Base-by-base conservation (phyloP, 2,797 vertebrate genomes). In the Selene dorsalis region DNA sequence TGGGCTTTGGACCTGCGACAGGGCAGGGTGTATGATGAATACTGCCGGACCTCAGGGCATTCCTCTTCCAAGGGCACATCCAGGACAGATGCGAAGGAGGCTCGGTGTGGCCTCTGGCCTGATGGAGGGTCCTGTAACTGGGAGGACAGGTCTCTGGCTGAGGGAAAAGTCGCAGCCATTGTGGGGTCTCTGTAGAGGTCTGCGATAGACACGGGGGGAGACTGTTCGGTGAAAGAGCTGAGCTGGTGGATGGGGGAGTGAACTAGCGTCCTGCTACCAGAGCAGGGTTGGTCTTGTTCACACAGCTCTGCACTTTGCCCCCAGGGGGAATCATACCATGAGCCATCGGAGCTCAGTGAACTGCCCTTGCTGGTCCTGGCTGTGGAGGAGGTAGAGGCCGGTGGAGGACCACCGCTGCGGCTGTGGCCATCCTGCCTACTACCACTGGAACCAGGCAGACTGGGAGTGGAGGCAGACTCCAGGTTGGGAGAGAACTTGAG, bases 241-340 rank as follows among this genome's bases (percentile, higher is more conserved):
- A 93, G 94, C 66, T 94, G 90, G 52, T 91, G 93, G 57, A 93
- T 86, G 17, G 93, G 90, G 63, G 95, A 92, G 81, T 94, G 94
- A 0, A 88, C 91, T n/a, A 84, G 89, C 1, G 91, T 93, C 75
- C 94, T 91, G 41, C 92, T 91, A 7, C 90, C 90, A 28, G 93
- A 85, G 79, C 94, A 94, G 0, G 93, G 84, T 24, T 94, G 94
- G 58, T 97, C 96, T 57, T 94, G 78, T 59, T 97, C 97, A 28
- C 93, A 94, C 28, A 94, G 90, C 75, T 97, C 96, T 10, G 94
- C 85, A 52, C 83, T 72, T 3, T 94, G 95, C 63, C 97, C 97
- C 96, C 96, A 98, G 0, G 96, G 97, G n/a, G 95, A 96, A 88
- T 98, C 97, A 43, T 97, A 98, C 97, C 97, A 98, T 2, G 97